Evolutionary conservation across 2,113 vertebrate species (phyloP), one percentile per base, ranked within the genome.

Genomic region (Perca schrenkii): DNA sequence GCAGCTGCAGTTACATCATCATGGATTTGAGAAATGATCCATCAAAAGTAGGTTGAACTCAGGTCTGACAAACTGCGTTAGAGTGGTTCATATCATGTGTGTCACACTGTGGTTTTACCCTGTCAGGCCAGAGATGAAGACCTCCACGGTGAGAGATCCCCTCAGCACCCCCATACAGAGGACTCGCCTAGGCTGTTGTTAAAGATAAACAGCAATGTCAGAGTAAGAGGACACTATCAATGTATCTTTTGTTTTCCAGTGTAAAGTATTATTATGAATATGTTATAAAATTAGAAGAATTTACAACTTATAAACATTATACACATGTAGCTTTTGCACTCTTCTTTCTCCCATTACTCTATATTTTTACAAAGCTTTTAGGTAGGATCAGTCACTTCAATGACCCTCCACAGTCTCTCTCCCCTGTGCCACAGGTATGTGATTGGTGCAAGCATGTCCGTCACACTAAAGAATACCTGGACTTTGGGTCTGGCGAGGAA

Each of bases 381-480:
- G 4, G 13, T 34, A 14, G 2, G 69, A 79, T 77, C n/a, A 17
- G 17, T 84, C 79, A 53, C 47, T 76, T 65, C 36, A 85, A 40
- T 94, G 77, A 92, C 92, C 79, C 90, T 76, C 88, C 85, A 77
- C 91, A 95, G 93, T 95, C 91, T 94, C 85, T 91, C 57, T 91
- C 91, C 46, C 88, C 92, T 89, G 90, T 97, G 90, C 96, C 96
- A 83, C 97, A 99, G 98, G 98, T 98, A 78, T 99, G 98, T 93
- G 98, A 99, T 92, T 99, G 98, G 98, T 99, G 98, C 96, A 99
- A 99, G 91, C 98, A 99, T 90, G 96, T 99, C 93, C 97, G 98
- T 87, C 98, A 99, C 95, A 99, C 98, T 91, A 99, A 98, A 95
- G 98, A 99, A 91, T 99, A 99, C 95, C 95, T 99, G 94, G 98